Base-by-base conservation (phyloP, 2,888 invertebrate genomes). In the Troides oblongomaculatus region DNA sequence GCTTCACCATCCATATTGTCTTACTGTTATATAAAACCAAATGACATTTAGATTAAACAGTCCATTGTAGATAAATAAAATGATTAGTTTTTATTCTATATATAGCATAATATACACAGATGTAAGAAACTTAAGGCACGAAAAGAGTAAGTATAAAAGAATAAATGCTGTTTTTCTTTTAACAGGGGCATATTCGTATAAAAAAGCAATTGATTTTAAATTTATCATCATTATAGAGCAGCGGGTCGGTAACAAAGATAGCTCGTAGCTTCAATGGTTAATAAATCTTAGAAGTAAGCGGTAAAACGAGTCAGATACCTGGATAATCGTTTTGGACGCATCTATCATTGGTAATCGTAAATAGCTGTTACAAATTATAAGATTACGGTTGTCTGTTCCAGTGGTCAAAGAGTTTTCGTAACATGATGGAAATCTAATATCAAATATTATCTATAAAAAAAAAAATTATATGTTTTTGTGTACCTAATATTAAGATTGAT, bases 221-320 rank as follows among this genome's bases (percentile, higher is more conserved):
- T 68, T 68, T 68, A 62, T 68, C 63, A 59, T 63, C 36, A 39
- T 64, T 68, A 68, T 64, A 63, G 46, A 43, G 46, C 30, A 63
- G 8, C 57, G 53, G 36, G 63, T 30, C 59, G n/a, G 21, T 36
- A 30, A n/a, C 23, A 59, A 50, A 60, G 68, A 63, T 60, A 63
- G 30, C 30, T 30, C 30, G 30, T 30, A 58, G 59, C 63, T 53
- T 63, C 53, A 63, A 58, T 59, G 59, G 59, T 36, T 64, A 64
- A 68, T 64, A 59, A 64, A 64, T 64, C 59, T 68, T 64, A 53
- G 63, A 56, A 60, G 53, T 50, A 53, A 64, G 64, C 68, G 59
- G 58, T 68, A 68, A 59, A 64, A 64, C 59, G 66, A 23, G 53
- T n/a, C 21, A 23, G 50, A 53, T 59, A 64, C 63, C 53, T 53